Evolutionary conservation across 1,140 invertebrate species (phyloP), one percentile per base, ranked within the genome.

Genomic region (Nasonia vitripennis): DNA sequence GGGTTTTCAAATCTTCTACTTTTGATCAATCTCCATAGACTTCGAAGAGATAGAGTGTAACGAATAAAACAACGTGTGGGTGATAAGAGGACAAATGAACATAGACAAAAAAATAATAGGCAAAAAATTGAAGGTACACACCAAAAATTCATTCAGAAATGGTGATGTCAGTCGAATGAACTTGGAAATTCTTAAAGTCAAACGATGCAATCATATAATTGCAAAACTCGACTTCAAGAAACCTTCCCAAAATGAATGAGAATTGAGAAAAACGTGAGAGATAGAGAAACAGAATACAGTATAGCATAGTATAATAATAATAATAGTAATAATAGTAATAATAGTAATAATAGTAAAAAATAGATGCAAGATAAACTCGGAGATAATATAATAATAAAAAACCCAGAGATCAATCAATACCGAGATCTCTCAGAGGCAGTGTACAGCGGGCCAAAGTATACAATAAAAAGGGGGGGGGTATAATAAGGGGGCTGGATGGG

Each of bases 311-410:
- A 62, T 62, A 62, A 62, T 62, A 62, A 62, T 62, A 62, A 62
- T 62, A 62, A 62, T 62, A 62, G 20, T 6, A 17, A 62, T 62
- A 62, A 62, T 62, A 62, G 14, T 20, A 62, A 62, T 62, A 62
- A 62, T 62, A 62, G n/a, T 62, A 62, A 62, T 62, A 62, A 62
- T 55, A 55, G 17, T 55, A 55, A 62, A 62, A 62, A 62, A 62
- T 62, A 62, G 55, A 62, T 62, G 55, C 55, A 62, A 62, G 55
- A 62, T 55, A 55, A 12, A 55, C 12, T 62, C 20, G 55, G 7
- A 62, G 5, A 20, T 4, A 20, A 62, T n/a, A 62, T n/a, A 62
- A 37, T 37, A 37, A 37, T 37, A 37, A 37, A 37, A 62, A 62
- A 62, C 55, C 55, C n/a, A 62, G 55, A 62, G 55, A n/a, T n/a